Conservation (phyloP, 2,888 invertebrate species). For the Oligia latruncula region DNA sequence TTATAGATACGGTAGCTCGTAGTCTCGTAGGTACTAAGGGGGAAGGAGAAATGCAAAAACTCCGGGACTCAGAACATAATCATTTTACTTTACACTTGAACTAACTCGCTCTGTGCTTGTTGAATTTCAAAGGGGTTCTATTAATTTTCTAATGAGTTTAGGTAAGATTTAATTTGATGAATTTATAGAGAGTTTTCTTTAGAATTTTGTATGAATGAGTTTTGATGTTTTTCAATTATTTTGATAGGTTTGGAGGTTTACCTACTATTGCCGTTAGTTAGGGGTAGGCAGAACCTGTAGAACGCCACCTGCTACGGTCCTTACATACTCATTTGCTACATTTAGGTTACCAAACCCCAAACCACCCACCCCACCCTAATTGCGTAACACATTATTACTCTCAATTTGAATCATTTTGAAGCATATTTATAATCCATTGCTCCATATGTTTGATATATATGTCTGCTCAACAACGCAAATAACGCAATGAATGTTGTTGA, state of each 20-base stretch:
- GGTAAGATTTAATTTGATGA: slow-evolving; percentile 47
- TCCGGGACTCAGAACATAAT: slow-evolving; percentile 79
- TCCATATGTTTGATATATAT: no score
- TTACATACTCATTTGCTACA: neutral
- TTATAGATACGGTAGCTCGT: slow-evolving; percentile 70
- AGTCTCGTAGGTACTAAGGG: slow-evolving; percentile 40
- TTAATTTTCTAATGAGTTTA: slow-evolving; percentile 68
- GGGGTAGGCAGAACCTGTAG: neutral
- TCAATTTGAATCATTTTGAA: no score
- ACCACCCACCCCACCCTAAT: no score
- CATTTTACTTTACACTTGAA: slow-evolving; percentile 79
- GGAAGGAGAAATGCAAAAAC: slow-evolving; percentile 69
- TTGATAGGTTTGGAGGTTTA: slow-evolving; percentile 10
- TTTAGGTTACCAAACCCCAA: no score
- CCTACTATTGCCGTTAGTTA: neutral
- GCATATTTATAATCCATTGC: no score
- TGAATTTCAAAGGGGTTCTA: slow-evolving; percentile 69
- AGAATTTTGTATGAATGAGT: slow-evolving; percentile 13
- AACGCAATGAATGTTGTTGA: no score
- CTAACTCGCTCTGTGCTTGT: slow-evolving; percentile 72
- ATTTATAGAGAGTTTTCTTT: slow-evolving; percentile 36
- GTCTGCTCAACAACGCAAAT: no score
- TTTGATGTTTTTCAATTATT: neutral
- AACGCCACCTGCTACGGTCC: neutral
- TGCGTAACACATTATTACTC: no score